Evolutionary conservation across 2,888 invertebrate genomes (phyloP), one percentile per base, ranked within the genome.

Genomic region (Pyrochroa serraticornis): DNA sequence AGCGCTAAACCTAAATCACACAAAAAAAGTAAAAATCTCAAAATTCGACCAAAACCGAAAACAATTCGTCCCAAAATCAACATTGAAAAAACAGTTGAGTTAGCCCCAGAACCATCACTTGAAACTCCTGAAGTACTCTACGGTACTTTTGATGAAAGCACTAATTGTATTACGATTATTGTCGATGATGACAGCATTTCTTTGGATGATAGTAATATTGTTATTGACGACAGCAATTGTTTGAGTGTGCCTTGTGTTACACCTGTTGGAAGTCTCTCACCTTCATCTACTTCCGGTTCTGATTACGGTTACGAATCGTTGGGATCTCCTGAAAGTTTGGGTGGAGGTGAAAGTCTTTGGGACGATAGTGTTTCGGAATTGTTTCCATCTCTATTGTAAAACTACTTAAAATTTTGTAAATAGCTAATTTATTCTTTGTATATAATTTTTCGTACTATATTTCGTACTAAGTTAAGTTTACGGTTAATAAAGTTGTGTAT

Each of bases 291-390:
- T 44, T 54, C 58, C 12, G 64, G 66, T 10, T 85, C 86, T n/a
- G 88, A 88, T 73, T 81, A 82, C 67, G 88, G 87, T 1, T 88
- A 88, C 68, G 88, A 88, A 72, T 88, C 88, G 0, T 79, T 86
- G 39, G 86, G 82, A 60, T 88, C 88, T 0, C 87, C 87, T 1
- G 61, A 65, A 42, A 71, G 72, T 65, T 63, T 38, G 1, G 66
- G 66, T 56, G 57, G 56, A 36, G 45, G 77, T 12, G 74, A 77
- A 3, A 88, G 90, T 73, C 82, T 87, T 71, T 91, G 90, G 89
- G 87, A 89, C 72, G 87, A 87, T 72, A 87, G 87, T 68, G 87
- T 91, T 70, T 87, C 89, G 60, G 91, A 91, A 79, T 79, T 92
- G 67, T 92, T 92, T 79, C 91, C 92, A 34, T 85, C 85, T 60